Evolutionary conservation across 2,888 invertebrate species (phyloP), one percentile per base, ranked within the genome.

Genomic region (Pherbina coryleti): DNA sequence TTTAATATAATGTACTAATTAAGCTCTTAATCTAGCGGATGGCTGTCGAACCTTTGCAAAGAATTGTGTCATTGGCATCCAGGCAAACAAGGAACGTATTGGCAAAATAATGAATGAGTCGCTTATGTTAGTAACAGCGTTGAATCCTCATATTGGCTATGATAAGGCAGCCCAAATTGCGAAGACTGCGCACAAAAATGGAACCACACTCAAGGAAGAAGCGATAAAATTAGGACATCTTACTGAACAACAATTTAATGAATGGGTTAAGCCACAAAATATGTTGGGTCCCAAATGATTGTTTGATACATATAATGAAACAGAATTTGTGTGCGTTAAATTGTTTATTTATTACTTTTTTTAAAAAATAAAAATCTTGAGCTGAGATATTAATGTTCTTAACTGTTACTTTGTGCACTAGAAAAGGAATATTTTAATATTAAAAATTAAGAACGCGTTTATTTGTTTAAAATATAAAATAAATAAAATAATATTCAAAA

Each of bases 141-240:
- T 99, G 77, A 98, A 98, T 91, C 96, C 97, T 0, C 96, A 98
- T 89, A 97, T 99, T 86, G 98, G 98, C 66, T 98, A 98, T 86
- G 99, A 99, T 87, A 98, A 95, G 92, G 94, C 98, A 17, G 97
- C 98, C 0, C 91, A 92, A 85, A 98, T 99, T 84, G 98, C 98
- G 0, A 98, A 98, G 89, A 95, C 95, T n/a, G 99, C 98, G 0
- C 97, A 98, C 90, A 95, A 94, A 84, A 95, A 98, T 86, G 95
- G 95, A 1, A 92, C 93, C 0, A 97, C 96, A 0, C 90, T 98
- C 44, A 97, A 96, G 87, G 94, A 94, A 83, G 92, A 97, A 0
- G 98, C 98, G 0, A 87, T 98, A 79, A 95, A 96, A 83, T 91
- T 96, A 53, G 94, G 94, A 11, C 92, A 93, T 86, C 90, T 97